Evolutionary conservation across 2,888 invertebrate species (phyloP), one percentile per base, ranked within the genome.

Genomic region (Microctonus brassicae): DNA sequence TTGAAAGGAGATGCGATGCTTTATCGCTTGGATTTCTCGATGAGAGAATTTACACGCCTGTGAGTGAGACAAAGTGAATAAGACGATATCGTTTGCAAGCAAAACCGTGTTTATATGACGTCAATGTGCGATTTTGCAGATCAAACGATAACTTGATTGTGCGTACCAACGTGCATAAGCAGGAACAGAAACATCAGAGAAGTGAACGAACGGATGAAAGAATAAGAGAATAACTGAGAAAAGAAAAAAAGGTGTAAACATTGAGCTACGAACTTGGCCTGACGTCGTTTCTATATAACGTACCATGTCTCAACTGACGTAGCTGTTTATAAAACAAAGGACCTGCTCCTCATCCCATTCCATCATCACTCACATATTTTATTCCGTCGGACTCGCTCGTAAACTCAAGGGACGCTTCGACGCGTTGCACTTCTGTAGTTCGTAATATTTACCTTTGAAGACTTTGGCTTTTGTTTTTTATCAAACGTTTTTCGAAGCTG

Each of bases 241-340:
- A 55, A 1, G 6, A 22, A 24, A 24, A 55, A 20, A n/a, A 55
- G 55, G 39, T n/a, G n/a, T n/a, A 5, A 39, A 39, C 5, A n/a
- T 13, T 39, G 39, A 13, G 5, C 1, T 39, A 2, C 39, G n/a
- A n/a, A 39, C 1, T 39, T 39, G 13, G 5, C 39, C 1, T n/a
- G 39, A 5, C 39, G 39, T 39, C 3, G n/a, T 1, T 39, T n/a
- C n/a, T 39, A 39, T n/a, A 62, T 29, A 47, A 17, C 13, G 20
- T 17, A 52, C 20, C 34, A n/a, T 3, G 53, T 61, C 36, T 26
- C 17, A 13, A 57, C 13, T 26, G 63, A 66, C 60, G 62, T 36
- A 70, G 13, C 66, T 80, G 78, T 79, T 79, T 80, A 76, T 76
- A 76, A 77, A 82, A 80, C 79, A 81, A 79, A 79, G 74, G 76